These are phyloP conservation scores for Microctonus hyperodae DNA, from an alignment of 2,888 invertebrate species.

Conservation along the genomic window DNA sequence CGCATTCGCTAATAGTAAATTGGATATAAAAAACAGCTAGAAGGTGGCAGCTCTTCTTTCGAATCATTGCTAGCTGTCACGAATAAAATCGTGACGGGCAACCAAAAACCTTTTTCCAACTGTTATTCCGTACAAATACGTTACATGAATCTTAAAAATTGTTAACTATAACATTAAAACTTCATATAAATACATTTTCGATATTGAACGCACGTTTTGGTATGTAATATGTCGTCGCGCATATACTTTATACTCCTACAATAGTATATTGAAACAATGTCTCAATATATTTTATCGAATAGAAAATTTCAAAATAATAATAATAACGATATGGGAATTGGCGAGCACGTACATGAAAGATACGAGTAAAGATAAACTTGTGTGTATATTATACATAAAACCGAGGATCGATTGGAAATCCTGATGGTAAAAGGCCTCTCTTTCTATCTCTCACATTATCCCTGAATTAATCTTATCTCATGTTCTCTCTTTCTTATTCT, in stretches of 20 bases:
- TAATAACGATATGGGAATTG: background rate
- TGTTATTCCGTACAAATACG: conserved; percentile 20
- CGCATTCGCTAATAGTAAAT: conserved; percentile 8
- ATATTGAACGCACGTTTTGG: conserved; percentile 4
- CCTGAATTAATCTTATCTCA: background rate
- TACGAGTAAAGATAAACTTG: conserved; percentile 4
- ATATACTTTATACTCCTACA: background rate
- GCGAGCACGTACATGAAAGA: conserved; percentile 4
- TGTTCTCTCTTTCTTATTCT: conserved; percentile 11
- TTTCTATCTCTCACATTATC: conserved; percentile 14
- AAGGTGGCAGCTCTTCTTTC: background rate
- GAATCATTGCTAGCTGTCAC: conserved; percentile 34
- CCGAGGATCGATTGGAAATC: conserved; percentile 23
- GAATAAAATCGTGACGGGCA: conserved; percentile 41
- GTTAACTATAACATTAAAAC: background rate
- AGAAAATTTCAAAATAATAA: background rate
- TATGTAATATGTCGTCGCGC: background rate
- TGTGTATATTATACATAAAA: conserved; percentile 2
- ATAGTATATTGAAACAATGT: background rate
- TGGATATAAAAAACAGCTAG: background rate
- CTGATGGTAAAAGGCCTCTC: conserved; percentile 18
- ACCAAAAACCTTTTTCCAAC: conserved; percentile 34
- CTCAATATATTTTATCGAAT: background rate
- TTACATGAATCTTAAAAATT: conserved; percentile 13
- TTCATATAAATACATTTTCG: background rate